A percentile compares a stretch with the other conserved stretches of the same genome.
Conservation (phyloP, 2,888 invertebrate genomes). For the Conistra vaccinii region DNA sequence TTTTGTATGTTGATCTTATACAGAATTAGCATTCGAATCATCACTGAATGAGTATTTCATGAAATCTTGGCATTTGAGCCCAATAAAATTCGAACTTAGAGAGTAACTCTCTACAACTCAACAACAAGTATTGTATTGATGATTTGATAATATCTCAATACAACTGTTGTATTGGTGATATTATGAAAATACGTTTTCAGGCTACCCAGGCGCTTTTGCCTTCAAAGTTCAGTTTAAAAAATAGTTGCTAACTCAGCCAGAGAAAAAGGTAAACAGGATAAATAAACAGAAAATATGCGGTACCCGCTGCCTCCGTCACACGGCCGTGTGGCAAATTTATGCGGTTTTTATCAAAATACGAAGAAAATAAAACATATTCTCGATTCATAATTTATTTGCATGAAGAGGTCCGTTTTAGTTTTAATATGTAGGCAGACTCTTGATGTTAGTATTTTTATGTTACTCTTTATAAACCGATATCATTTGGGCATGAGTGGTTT, state of each 20-base stretch:
- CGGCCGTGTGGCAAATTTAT: conserved; percentile 62
- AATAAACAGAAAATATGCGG: conserved; percentile 51
- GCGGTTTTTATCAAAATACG: conserved; percentile 68
- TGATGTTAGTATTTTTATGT: conserved; percentile 14
- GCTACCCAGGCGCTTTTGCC: not conserved
- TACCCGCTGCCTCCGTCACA: conserved; percentile 25
- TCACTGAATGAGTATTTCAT: not conserved
- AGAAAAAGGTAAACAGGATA: conserved; percentile 41
- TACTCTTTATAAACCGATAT: not conserved
- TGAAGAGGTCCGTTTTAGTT: conserved; percentile 59
- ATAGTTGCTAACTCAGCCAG: not conserved
- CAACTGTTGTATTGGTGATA: no score
- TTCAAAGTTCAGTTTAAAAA: not conserved
- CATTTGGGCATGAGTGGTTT: conserved; percentile 36
- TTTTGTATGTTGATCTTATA: no score
- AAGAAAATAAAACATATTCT: conserved; percentile 54
- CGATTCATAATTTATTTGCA: conserved; percentile 69
- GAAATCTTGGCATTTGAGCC: not conserved
- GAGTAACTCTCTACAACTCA: no score
- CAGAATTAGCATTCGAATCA: no score
- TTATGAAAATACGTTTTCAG: not conserved
- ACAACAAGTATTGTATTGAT: no score
- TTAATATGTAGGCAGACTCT: conserved; percentile 38
- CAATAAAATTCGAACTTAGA: not conserved
- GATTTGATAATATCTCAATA: no score